Base-by-base conservation (phyloP, 2,888 invertebrate species). In the Mimachlamys varia region DNA sequence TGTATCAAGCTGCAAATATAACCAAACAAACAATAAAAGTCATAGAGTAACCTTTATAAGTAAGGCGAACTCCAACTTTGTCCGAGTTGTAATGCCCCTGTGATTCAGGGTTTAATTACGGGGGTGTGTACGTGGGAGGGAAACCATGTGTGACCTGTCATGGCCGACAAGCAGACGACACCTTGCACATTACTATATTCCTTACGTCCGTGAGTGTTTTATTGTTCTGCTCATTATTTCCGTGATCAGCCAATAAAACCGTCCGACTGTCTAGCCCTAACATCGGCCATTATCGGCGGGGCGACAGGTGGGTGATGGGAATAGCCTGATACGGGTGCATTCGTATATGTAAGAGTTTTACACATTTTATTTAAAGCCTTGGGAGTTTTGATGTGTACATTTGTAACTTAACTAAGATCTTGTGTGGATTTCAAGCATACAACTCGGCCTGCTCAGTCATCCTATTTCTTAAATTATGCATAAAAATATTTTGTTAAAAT, bases 271-370 rank as follows among this genome's bases (percentile, higher is more conserved):
- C 76, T 76, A 7, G 5, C 33, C 33, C 33, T 17, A 33, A 76
- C 27, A 27, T 33, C 76, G 33, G 33, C 33, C 33, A 76, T 76
- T 76, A 76, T 33, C 76, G 76, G 76, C 76, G 76, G 76, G 76
- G 76, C 76, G 76, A 76, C 76, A 76, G 76, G 33, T 76, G 76
- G 76, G 76, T 76, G 76, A 76, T 76, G 76, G 76, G 76, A 76
- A 76, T 33, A 76, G 76, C 76, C 76, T 2, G 76, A 76, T 76
- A 76, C 76, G 76, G 76, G 76, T 76, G 76, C 76, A 76, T 76
- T 33, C 13, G 76, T 76, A 76, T 58, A 19, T 58, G 44, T 44
- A 44, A 5, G 44, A 44, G 44, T 44, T 44, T 44, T 44, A 7
- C 44, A 76, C 76, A 76, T 17, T 22, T 76, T 76, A 33, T 76